Conservation (phyloP, 1,140 invertebrate species). For the Monomorium pharaonis region DNA sequence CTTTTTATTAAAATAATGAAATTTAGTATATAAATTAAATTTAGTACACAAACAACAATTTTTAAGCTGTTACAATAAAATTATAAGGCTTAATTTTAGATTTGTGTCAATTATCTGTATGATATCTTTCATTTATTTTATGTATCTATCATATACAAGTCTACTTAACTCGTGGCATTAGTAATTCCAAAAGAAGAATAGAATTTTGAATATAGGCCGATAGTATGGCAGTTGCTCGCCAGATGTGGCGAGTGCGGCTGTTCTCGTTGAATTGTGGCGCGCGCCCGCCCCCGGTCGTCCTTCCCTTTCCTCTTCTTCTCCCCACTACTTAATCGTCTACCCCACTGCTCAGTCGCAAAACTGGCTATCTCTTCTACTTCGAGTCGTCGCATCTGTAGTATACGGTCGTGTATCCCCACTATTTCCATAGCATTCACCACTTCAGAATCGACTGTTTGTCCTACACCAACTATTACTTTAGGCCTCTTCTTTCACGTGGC, state of each 20-base stretch:
- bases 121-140: neutral
- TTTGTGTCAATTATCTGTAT: neutral
- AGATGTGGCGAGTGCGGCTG: conserved; percentile 81
- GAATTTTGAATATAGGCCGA: conserved; percentile 22
- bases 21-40: too few relatives aligned
- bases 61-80: neutral
- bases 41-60: neutral
- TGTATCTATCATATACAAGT: neutral
- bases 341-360: conserved; percentile 69
- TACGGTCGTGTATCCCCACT: conserved; percentile 65
- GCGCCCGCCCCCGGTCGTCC: conserved; percentile 82
- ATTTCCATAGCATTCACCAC: conserved; percentile 70
- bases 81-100: neutral
- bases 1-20: neutral
- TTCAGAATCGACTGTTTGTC: conserved; percentile 74
- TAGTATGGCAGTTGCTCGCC: conserved; percentile 79
- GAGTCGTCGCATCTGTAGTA: conserved; percentile 73
- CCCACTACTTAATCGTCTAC: conserved; percentile 70
- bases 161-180: neutral
- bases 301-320: conserved; percentile 68
- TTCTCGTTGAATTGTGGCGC: conserved; percentile 83
- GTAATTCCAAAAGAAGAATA: neutral
- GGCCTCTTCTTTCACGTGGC: conserved; percentile 27
- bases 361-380: conserved; percentile 80
- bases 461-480: conserved; percentile 71